Conservation (phyloP, 2,888 invertebrate species). For the Brassicogethes aeneus region DNA sequence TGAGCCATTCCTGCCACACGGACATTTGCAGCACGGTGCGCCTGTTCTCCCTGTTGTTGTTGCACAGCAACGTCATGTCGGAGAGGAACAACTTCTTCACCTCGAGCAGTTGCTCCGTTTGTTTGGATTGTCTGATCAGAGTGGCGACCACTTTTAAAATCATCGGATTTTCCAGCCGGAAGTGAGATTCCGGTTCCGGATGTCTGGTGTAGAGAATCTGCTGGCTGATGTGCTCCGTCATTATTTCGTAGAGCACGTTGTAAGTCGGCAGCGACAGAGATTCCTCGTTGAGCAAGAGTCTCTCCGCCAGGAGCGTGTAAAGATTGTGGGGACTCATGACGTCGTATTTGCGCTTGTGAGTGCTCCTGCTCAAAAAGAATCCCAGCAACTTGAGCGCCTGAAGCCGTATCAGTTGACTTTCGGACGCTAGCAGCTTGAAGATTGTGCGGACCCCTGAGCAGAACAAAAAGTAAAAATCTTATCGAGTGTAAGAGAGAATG, state of each 20-base stretch:
- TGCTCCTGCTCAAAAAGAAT: slow-evolving; percentile 95
- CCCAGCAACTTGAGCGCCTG: slow-evolving; percentile 95
- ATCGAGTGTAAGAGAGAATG: background rate
- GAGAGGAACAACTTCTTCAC: slow-evolving; percentile 95
- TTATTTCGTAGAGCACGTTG: slow-evolving; percentile 96
- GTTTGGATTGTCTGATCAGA: slow-evolving; percentile 91
- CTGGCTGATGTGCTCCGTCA: slow-evolving; percentile 95
- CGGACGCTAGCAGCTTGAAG: slow-evolving; percentile 92
- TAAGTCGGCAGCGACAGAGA: slow-evolving; percentile 90
- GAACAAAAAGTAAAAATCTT: background rate
- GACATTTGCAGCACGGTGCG: slow-evolving; percentile 99
- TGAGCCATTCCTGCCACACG: slow-evolving; percentile 99
- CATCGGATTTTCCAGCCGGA: slow-evolving; percentile 94
- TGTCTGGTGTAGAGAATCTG: slow-evolving; percentile 90
- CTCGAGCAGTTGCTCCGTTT: slow-evolving; percentile 80
- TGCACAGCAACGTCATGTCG: slow-evolving; percentile 96
- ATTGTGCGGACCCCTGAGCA: slow-evolving; percentile 72
- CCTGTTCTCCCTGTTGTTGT: slow-evolving; percentile 94
- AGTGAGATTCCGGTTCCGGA: slow-evolving; percentile 91
- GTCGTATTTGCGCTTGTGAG: slow-evolving; percentile 98
- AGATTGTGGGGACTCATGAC: slow-evolving; percentile 98
- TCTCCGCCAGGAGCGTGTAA: slow-evolving; percentile 90
- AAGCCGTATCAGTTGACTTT: slow-evolving; percentile 90
- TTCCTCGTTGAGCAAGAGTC: slow-evolving; percentile 81
- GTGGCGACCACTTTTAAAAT: slow-evolving; percentile 98